Evolutionary conservation across 2,113 vertebrate species (phyloP).

Genomic region (Pseudopodoces humilis): DNA sequence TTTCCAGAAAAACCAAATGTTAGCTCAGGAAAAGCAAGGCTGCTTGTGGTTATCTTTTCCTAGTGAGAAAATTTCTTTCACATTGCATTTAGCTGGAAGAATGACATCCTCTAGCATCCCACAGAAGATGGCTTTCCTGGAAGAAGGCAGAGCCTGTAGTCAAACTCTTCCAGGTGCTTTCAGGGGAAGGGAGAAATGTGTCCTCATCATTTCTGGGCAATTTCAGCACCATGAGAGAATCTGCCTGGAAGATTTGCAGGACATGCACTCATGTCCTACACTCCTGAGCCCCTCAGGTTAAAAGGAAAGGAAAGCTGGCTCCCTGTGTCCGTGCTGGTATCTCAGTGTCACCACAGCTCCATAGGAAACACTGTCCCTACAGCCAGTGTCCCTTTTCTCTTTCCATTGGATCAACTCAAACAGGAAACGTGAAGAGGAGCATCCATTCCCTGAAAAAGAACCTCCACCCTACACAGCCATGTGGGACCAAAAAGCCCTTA

Average conservation of each 20-base stretch:
- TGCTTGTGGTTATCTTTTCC: neutral
- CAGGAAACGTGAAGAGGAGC: neutral
- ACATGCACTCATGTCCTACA: neutral
- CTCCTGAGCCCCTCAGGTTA: neutral
- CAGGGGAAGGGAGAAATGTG: neutral
- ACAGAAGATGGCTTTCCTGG: neutral
- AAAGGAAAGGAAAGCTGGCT: neutral
- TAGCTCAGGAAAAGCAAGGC: neutral
- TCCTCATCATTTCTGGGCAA: neutral
- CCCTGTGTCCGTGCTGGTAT: neutral
- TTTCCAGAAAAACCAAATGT: neutral
- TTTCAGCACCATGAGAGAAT: neutral
- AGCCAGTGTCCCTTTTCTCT: neutral
- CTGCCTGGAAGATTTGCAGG: neutral
- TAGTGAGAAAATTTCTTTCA: neutral
- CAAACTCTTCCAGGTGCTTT: neutral
- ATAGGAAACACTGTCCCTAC: neutral
- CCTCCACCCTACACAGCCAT: neutral
- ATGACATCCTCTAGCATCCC: fast-evolving
- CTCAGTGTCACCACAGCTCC: neutral
- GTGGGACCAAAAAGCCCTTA: fast-evolving
- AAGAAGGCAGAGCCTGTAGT: neutral
- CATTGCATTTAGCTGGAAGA: neutral
- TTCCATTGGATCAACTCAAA: neutral
- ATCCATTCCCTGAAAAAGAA: neutral